These are phyloP conservation scores for Polyodon spathula DNA, from an alignment of 2,113 vertebrate genomes.

Conservation along the genomic window DNA sequence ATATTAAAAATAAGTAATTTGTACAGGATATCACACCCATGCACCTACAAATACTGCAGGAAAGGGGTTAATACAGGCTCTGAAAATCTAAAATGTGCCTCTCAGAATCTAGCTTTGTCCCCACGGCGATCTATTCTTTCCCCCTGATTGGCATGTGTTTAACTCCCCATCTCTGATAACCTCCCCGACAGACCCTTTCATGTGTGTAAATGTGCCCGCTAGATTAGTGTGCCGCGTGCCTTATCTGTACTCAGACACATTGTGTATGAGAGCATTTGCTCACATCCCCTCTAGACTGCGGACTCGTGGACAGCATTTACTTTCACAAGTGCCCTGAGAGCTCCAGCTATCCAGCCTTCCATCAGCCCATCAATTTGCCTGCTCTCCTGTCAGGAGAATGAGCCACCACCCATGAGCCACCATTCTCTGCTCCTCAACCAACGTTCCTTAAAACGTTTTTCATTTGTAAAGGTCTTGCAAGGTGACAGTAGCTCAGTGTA, in stretches of 20 bases:
- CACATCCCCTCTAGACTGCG: not conserved
- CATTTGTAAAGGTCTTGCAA: no score
- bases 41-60: no score
- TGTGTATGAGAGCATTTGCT: slow-evolving; percentile 18
- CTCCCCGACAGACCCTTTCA: slow-evolving; percentile 44
- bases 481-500: no score
- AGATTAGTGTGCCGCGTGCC: slow-evolving; percentile 25
- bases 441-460: not conserved
- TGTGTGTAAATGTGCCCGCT: slow-evolving; percentile 32
- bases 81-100: no score
- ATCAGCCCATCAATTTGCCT: slow-evolving; percentile 14
- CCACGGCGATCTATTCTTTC: no score
- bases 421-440: not conserved
- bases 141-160: no score
- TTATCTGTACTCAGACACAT: slow-evolving; percentile 58
- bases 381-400: slow-evolving; percentile 19
- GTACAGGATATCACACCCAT: no score
- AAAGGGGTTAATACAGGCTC: no score
- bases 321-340: slow-evolving; percentile 9
- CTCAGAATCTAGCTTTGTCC: no score
- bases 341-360: slow-evolving; percentile 21
- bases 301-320: slow-evolving; percentile 7
- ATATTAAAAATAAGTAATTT: no score
- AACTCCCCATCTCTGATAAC: slow-evolving; percentile 35
- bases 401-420: not conserved